Base-by-base conservation (phyloP, 2,797 vertebrate genomes). In the Pteropus rufus region DNA sequence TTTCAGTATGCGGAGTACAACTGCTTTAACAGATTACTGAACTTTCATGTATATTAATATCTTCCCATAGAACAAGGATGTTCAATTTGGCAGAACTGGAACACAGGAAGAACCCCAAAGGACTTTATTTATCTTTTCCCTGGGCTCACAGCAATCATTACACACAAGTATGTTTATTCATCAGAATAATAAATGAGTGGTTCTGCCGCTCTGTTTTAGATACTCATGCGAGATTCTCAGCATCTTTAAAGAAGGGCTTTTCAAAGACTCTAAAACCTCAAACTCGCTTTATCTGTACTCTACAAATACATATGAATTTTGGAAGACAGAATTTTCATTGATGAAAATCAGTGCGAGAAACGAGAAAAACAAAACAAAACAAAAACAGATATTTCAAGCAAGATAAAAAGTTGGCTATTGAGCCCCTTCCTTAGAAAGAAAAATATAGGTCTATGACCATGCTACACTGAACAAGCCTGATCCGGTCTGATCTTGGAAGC, bases 91-190 rank as follows among this genome's bases (percentile, higher is more conserved):
- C 79, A 95, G 1, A 85, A 91, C 8, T 94, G 54, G 69, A 83
- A 11, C 77, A 95, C 79, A 97, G 93, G 39, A 70, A 86, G 73
- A 96, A 77, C 70, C 49, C 21, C 91, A 93, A 96, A 95, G 24
- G 36, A 95, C 70, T 95, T 84, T 92, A 93, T 97, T 97, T 97
- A 93, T 94, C 80, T 95, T 85, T 58, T 85, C 95, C 93, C 84
- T 91, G 87, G 76, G 49, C 11, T 86, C 41, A 56, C 9, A 69
- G 31, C 2, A 14, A 69, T 44, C 7, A 0, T 21, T 83, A 52
- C 87, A 97, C 12, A 18, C 0, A 92, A 95, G 97, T 95, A 56
- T 82, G 29, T 0, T 88, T 81, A 34, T 10, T 95, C 93, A 56
- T 89, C 80, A 90, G 41, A 79, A 93, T 86, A 94, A 94, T 84